phyloP scores from a whole-genome alignment of 2,797 vertebrate genomes.

The Coregonus suidteri region DNA sequence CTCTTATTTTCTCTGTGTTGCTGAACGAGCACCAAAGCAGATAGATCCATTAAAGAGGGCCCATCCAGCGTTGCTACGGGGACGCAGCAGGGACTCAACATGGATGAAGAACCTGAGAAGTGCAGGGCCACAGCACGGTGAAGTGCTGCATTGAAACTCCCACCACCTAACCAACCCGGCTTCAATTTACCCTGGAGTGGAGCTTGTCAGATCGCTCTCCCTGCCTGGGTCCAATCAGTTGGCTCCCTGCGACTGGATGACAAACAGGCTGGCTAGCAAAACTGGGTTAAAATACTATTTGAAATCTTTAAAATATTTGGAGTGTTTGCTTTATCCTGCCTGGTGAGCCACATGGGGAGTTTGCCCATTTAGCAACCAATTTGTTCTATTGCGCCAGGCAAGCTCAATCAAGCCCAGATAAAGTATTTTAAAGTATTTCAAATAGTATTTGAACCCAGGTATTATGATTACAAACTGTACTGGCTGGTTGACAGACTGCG shows the following conservation, averaged over 20 bases:
- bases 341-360: not conserved
- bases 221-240: constrained; percentile 12
- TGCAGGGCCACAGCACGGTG: constrained; percentile 24
- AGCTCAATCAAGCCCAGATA: not conserved
- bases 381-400: not conserved
- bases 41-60: constrained; percentile 24
- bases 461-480: constrained; percentile 33
- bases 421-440: not conserved
- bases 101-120: constrained; percentile 61
- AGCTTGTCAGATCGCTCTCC: constrained; percentile 23
- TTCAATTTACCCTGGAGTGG: constrained; percentile 52
- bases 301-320: not conserved
- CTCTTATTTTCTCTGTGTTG: not conserved
- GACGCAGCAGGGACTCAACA: constrained; percentile 30
- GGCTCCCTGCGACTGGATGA: constrained; percentile 25
- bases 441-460: not conserved
- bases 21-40: not conserved
- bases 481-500: not conserved
- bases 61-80: constrained; percentile 44
- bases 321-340: not conserved
- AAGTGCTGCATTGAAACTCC: constrained; percentile 49
- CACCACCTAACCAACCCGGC: constrained; percentile 35
- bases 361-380: not conserved
- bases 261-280: constrained; percentile 21
- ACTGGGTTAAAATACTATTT: not conserved